Conservation (phyloP, 1,140 invertebrate species). For the Papilio dardanus region DNA sequence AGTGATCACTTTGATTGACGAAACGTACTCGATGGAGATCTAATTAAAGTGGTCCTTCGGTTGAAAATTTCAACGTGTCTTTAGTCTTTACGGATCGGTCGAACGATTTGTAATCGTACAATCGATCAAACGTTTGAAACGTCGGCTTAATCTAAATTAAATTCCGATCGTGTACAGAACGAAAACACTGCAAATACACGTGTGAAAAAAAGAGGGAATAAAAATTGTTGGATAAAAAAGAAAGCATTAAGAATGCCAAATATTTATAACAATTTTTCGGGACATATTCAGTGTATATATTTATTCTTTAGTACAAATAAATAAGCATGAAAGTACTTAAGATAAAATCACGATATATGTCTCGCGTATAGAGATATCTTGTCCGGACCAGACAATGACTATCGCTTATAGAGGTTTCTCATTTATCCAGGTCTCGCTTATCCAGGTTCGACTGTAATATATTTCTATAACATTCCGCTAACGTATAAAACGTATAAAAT, state of each 20-base stretch:
- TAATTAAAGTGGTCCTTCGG: slow-evolving; percentile 46
- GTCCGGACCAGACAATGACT: too few species aligned
- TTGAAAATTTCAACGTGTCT: slow-evolving; percentile 49
- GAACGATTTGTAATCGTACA: slow-evolving; percentile 57
- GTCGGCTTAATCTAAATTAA: slow-evolving; percentile 36
- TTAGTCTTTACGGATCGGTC: slow-evolving; percentile 49
- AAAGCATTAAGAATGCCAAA: background rate
- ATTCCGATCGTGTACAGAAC: slow-evolving; percentile 13
- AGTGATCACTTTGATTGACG: slow-evolving; percentile 32
- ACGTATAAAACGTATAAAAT: background rate
- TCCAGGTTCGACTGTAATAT: too few species aligned
- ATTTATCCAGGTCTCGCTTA: too few species aligned
- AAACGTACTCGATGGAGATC: slow-evolving; percentile 44
- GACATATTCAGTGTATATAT: too few species aligned
- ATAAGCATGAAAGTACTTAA: too few species aligned
- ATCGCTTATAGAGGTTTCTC: too few species aligned
- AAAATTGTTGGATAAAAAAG: background rate
- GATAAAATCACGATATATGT: too few species aligned
- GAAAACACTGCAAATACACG: slow-evolving; percentile 3
- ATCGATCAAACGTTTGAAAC: slow-evolving; percentile 64
- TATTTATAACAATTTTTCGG: too few species aligned
- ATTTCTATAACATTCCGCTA: too few species aligned
- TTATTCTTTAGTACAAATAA: too few species aligned
- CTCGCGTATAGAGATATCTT: too few species aligned
- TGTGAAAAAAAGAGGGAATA: background rate